Evolutionary conservation across 2,888 invertebrate species (phyloP).

Genomic region (Drosophila histrio): DNA sequence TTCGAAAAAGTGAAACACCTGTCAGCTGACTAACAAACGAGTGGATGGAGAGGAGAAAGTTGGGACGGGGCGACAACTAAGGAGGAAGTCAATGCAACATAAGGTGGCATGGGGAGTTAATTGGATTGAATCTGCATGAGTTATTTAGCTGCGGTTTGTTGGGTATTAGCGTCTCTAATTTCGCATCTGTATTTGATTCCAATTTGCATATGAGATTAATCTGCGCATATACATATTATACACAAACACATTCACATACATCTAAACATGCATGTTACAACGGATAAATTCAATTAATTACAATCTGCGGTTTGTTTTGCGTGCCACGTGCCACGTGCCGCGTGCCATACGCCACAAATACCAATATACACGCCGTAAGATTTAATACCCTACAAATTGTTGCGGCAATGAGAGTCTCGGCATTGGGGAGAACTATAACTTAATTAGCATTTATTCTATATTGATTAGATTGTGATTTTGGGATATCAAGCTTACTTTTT

Average conservation of each 20-base stretch:
- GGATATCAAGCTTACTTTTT: too few species aligned
- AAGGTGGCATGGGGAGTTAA: constrained; percentile 9
- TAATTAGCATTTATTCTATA: too few species aligned
- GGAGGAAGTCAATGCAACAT: too few species aligned
- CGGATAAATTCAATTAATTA: constrained; percentile 64
- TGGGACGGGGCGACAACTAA: neutral
- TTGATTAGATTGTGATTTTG: too few species aligned
- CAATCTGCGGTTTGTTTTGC: constrained; percentile 58
- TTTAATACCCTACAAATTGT: neutral
- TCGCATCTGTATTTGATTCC: constrained; percentile 43
- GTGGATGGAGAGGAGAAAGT: neutral
- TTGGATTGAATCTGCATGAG: constrained; percentile 30
- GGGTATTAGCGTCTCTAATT: constrained; percentile 44
- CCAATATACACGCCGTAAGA: neutral
- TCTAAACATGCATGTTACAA: constrained; percentile 23
- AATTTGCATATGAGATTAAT: constrained; percentile 55
- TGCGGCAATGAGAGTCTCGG: too few species aligned
- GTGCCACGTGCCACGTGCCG: constrained; percentile 6
- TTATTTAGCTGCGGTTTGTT: constrained; percentile 36
- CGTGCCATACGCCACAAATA: constrained; percentile 7
- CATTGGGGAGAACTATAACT: too few species aligned
- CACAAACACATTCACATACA: neutral
- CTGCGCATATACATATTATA: constrained; percentile 2
- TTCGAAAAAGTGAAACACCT: constrained; percentile 22
- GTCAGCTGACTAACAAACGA: constrained; percentile 1